Percentiles rank a stretch among this genome's conserved stretches.
phyloP scores from a whole-genome alignment of 2,797 vertebrate species.

The Coilia nasus region DNA sequence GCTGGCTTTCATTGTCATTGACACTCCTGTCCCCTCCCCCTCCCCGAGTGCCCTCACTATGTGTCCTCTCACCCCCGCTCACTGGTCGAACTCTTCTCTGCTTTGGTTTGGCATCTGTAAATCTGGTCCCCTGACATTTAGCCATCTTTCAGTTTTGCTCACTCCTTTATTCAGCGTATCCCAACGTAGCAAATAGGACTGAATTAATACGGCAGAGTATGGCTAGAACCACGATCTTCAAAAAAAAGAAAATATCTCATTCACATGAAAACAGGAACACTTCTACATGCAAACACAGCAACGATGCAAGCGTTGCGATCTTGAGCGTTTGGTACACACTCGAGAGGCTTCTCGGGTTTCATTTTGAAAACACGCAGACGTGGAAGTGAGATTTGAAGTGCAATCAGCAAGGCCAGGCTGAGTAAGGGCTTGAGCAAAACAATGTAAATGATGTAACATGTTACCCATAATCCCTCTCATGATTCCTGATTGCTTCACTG shows the following conservation, averaged over 20 bases:
- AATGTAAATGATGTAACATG: constrained; percentile 40
- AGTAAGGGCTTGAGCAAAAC: constrained; percentile 60
- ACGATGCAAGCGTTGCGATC: background rate
- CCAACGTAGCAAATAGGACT: background rate
- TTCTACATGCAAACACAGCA: background rate
- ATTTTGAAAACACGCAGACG: background rate
- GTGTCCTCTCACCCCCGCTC: constrained; percentile 33
- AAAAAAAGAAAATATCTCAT: background rate
- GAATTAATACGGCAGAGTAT: background rate
- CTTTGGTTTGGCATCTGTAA: constrained; percentile 36
- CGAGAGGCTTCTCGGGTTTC: background rate
- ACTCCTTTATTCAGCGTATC: constrained; percentile 47
- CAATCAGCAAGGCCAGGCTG: constrained; percentile 30
- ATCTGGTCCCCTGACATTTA: constrained; percentile 38
- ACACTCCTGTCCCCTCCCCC: constrained; percentile 39
- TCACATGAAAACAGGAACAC: background rate
- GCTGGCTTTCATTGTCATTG: constrained; percentile 66
- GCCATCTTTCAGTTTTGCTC: constrained; percentile 47
- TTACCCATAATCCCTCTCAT: constrained; percentile 39
- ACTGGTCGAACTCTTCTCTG: constrained; percentile 38
- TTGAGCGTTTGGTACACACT: background rate
- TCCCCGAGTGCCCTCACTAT: constrained; percentile 27
- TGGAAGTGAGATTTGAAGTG: background rate
- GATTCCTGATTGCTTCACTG: constrained; percentile 42
- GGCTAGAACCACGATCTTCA: background rate